phyloP scores from a whole-genome alignment of 1,140 invertebrate genomes.

The Camponotus pennsylvanicus region DNA sequence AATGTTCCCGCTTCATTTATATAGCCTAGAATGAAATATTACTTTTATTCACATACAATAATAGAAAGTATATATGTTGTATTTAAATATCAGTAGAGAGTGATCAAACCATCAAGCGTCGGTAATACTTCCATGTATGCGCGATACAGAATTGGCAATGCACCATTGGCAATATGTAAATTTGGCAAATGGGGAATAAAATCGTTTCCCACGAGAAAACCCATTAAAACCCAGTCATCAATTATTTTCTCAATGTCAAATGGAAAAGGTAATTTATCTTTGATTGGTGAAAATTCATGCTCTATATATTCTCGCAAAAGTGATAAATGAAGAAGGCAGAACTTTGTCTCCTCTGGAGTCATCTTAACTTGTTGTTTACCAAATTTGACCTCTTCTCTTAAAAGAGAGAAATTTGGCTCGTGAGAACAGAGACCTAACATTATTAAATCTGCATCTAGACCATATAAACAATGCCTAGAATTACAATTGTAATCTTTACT shows the following conservation, averaged over 20 bases:
- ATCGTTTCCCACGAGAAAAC: slow-evolving; percentile 98
- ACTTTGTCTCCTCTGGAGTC: slow-evolving; percentile 95
- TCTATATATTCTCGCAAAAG: slow-evolving; percentile 97
- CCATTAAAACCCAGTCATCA: slow-evolving; percentile 95
- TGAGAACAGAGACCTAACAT: slow-evolving; percentile 97
- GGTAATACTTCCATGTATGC: slow-evolving; percentile 96
- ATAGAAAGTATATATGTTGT: not conserved
- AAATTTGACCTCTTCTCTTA: slow-evolving; percentile 96
- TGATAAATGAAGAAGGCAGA: slow-evolving; percentile 96
- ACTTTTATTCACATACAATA: slow-evolving; percentile 34
- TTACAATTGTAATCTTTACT: slow-evolving; percentile 94
- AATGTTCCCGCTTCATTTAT: slow-evolving; percentile 96
- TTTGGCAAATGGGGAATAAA: slow-evolving; percentile 98
- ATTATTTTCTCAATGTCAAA: slow-evolving; percentile 91
- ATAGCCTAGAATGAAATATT: slow-evolving; percentile 89
- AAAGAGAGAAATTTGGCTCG: slow-evolving; percentile 96
- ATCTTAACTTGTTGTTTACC: slow-evolving; percentile 88
- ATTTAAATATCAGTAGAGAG: not conserved
- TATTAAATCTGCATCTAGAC: slow-evolving; percentile 98
- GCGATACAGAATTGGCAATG: slow-evolving; percentile 94
- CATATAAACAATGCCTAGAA: slow-evolving; percentile 97
- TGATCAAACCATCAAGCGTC: slow-evolving; percentile 91
- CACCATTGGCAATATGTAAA: slow-evolving; percentile 96
- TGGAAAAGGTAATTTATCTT: slow-evolving; percentile 86
- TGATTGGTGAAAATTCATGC: slow-evolving; percentile 94